phyloP scores from a whole-genome alignment of 1,140 invertebrate genomes.

The Penaeus chinensis region DNA sequence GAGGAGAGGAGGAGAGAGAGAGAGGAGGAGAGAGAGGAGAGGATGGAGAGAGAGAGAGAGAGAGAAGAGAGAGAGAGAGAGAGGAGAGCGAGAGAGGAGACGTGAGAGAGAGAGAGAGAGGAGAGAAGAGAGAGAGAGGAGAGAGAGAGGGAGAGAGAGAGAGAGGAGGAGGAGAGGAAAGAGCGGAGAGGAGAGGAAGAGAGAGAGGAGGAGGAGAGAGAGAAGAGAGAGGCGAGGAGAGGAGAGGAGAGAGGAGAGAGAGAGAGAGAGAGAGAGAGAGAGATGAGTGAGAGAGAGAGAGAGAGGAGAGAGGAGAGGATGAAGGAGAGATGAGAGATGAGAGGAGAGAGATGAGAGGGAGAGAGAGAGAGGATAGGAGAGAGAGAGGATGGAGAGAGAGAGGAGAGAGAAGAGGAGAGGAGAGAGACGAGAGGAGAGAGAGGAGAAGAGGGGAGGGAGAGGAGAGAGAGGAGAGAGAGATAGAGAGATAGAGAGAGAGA shows the following conservation, averaged over 20 bases:
- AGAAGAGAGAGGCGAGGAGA: too few species aligned
- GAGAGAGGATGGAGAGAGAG: background rate
- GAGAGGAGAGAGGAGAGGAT: background rate
- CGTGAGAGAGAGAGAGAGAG: constrained; percentile 7
- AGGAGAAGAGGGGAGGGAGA: background rate
- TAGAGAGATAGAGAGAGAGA: background rate
- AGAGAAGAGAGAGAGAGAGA: background rate
- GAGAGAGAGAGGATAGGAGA: background rate
- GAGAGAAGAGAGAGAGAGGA: too few species aligned
- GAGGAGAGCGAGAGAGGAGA: background rate
- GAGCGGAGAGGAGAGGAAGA: too few species aligned
- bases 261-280: constrained; percentile 38
- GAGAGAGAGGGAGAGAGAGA: too few species aligned
- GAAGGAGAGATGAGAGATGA: background rate
- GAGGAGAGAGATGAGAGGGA: background rate
- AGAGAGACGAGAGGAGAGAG: background rate
- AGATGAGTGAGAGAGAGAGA: constrained; percentile 25
- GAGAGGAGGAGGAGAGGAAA: too few species aligned
- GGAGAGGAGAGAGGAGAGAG: background rate
- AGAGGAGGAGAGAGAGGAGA: background rate
- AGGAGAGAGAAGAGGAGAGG: background rate
- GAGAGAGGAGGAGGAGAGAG: too few species aligned
- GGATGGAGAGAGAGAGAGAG: background rate
- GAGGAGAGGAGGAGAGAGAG: constrained; percentile 15
- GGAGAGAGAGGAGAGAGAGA: background rate